Base-by-base conservation (phyloP, 1,140 invertebrate species). In the Acyrthosiphon pisum region DNA sequence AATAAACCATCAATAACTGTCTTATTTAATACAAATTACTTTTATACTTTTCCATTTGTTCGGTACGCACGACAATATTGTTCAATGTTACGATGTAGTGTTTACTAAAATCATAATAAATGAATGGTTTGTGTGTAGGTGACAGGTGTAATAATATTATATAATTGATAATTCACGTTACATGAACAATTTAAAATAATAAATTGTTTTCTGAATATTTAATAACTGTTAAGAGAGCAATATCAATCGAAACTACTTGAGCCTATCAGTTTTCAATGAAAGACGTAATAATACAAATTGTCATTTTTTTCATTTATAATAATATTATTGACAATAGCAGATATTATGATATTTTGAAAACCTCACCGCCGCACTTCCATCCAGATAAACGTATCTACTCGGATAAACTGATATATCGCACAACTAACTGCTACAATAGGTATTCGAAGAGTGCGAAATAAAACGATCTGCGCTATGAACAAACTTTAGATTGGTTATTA, bases 401-500 rank as follows among this genome's bases (percentile, higher is more conserved):
- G 60, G n/a, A 76, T 76, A 76, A 76, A 76, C 30, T n/a, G 14
- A 76, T n/a, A 76, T 76, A n/a, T 76, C 14, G 6, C 14, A n/a
- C 48, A 50, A 50, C n/a, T 76, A 76, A n/a, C 30, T 76, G n/a
- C 30, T 20, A 18, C 11, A 76, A 76, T 76, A 76, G 60, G 14
- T 76, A 76, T 76, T 76, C 60, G 60, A n/a, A 76, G 14, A 14
- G n/a, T 76, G n/a, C 20, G 60, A 76, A 76, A 76, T 76, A 76
- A 76, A n/a, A 76, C 60, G 30, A n/a, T 76, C 60, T 76, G 60
- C 18, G 60, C 14, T 30, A 76, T 76, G 60, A 76, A 76, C 60
- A 76, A 76, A 76, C 60, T 76, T 76, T 76, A 76, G 30, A 76
- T 76, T 76, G 60, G 60, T 76, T 76, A 35, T 76, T 76, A 35